phyloP scores from a whole-genome alignment of 2,797 vertebrate genomes.

The Artibeus lituratus region DNA sequence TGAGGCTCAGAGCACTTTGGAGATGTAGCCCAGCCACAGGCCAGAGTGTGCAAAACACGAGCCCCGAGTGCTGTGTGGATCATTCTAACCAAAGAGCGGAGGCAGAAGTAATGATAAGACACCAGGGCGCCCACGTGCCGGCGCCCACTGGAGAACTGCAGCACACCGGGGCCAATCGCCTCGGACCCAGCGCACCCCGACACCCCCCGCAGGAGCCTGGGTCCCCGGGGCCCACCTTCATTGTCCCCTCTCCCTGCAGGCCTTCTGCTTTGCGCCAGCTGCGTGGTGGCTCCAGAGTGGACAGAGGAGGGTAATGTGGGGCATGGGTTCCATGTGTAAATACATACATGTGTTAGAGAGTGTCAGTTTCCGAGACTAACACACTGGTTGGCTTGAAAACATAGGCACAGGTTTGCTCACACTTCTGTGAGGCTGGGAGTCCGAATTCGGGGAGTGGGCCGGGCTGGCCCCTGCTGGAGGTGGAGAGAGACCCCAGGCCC shows the following conservation, averaged over 20 bases:
- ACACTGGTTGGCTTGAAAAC: neutral
- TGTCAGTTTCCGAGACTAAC: accelerated
- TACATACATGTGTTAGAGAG: accelerated
- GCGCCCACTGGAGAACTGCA: neutral
- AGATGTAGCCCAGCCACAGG: neutral
- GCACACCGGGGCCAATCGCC: accelerated
- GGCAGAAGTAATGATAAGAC: neutral
- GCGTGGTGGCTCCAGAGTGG: accelerated
- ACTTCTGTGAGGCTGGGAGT: neutral
- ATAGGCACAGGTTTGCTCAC: neutral
- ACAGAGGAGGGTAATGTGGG: accelerated
- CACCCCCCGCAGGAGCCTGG: accelerated
- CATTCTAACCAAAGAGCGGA: neutral
- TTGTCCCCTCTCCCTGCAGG: accelerated
- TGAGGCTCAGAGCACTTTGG: neutral
- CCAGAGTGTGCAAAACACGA: accelerated
- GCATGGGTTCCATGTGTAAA: accelerated
- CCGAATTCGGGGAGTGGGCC: accelerated
- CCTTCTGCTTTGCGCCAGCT: neutral
- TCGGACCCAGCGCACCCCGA: accelerated
- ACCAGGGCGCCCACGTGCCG: accelerated
- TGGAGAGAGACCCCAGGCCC: accelerated
- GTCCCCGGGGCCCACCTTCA: accelerated
- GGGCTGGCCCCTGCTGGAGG: neutral
- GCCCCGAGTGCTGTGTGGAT: accelerated